Conservation (phyloP, 2,888 invertebrate genomes). For the Volucella inflata region DNA sequence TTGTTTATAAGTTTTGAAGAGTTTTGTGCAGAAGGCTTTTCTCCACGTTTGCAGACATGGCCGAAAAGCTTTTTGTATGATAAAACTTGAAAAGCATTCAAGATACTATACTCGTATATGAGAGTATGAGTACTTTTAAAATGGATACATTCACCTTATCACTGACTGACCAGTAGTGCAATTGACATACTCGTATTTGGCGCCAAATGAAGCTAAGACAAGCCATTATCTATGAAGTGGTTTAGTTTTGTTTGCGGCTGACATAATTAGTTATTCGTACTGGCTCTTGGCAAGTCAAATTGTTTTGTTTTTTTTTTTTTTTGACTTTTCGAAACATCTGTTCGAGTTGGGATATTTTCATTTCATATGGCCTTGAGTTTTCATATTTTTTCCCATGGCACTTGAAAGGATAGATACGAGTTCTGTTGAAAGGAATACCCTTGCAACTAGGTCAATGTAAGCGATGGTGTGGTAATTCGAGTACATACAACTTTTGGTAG, state of each 20-base stretch:
- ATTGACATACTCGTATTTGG: slow-evolving; percentile 35
- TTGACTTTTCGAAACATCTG: slow-evolving; percentile 28
- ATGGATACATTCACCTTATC: slow-evolving; percentile 30
- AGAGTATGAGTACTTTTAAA: not conserved
- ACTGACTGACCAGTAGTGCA: slow-evolving; percentile 27
- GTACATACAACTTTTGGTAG: slow-evolving; percentile 18
- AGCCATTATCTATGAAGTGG: not conserved
- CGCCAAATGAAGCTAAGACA: slow-evolving; percentile 28
- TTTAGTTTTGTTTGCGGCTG: not conserved
- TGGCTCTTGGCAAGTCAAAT: not conserved
- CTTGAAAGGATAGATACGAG: slow-evolving; percentile 7
- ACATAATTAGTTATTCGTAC: not conserved
- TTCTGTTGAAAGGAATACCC: not conserved
- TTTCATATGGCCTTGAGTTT: slow-evolving; percentile 33
- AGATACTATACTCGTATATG: slow-evolving; percentile 2
- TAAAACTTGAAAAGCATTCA: slow-evolving; percentile 28
- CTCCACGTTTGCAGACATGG: not conserved
- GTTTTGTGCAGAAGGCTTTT: not conserved
- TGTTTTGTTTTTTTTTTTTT: not conserved
- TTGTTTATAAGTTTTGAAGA: slow-evolving; percentile 22
- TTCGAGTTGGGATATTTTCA: slow-evolving; percentile 8
- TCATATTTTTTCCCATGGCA: not conserved
- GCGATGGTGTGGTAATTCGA: not conserved
- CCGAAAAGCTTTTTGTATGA: slow-evolving; percentile 50
- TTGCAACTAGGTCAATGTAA: slow-evolving; percentile 20